Evolutionary conservation across 2,888 invertebrate genomes (phyloP), one percentile per base, ranked within the genome.

Genomic region (Antheraea yamamai): DNA sequence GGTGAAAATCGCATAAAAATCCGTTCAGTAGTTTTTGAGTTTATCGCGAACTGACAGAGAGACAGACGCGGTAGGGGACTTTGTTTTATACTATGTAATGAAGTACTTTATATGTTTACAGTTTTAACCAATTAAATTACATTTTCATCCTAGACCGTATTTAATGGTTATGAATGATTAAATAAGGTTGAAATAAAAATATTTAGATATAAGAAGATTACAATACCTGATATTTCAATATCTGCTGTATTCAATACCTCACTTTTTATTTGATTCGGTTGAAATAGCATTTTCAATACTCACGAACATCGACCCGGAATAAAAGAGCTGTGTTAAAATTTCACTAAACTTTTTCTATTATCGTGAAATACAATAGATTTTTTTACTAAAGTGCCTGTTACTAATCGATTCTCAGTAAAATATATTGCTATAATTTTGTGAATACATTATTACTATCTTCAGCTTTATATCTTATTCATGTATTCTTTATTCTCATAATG

Each of bases 241-340:
- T 30, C 26, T 66, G 64, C 26, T 66, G 64, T 66, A 66, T 66
- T 66, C 64, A 66, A 16, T 66, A 16, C 64, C 30, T 66, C 64
- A 10, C 61, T 61, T 58, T 55, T 35, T 73, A 73, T 73, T 73
- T 73, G 73, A 39, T 75, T 75, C 75, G 70, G 47, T 73, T 75
- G 70, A 73, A 61, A 16, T 39, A 73, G 20, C 75, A 73, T 39
- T 55, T 70, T 73, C 73, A 75, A 75, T 75, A 58, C 47, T 66
- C 61, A 73, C 73, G 73, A 73, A 58, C 68, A 73, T 58, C 30
- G 30, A 75, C 16, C 18, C 39, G 58, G 39, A 58, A 71, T 74
- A 47, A 68, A 74, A 71, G 35, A 71, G 58, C n/a, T 23, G 39
- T 23, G n/a, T 74, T 14, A 51, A 51, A 72, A 75, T 61, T 61